Evolutionary conservation across 2,888 invertebrate genomes (phyloP).

Genomic region (Agrotis exclamationis): DNA sequence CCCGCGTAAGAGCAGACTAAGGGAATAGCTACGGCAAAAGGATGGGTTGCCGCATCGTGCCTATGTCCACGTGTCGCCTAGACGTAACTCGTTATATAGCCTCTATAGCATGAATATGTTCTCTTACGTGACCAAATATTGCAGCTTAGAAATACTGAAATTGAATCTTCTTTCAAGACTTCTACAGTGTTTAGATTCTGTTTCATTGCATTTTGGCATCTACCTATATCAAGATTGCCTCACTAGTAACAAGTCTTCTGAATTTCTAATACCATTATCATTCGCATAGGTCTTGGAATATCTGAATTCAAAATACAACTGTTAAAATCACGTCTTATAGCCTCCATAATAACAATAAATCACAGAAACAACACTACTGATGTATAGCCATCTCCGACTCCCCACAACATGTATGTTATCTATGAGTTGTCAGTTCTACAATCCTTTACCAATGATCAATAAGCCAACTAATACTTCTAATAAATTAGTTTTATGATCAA

Average conservation of each 20-base stretch:
- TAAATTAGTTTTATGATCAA: too few relatives aligned
- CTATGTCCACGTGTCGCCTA: conserved; percentile 10
- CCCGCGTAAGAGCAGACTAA: conserved; percentile 44
- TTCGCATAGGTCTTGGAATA: not conserved
- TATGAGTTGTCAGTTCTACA: too few relatives aligned
- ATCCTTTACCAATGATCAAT: too few relatives aligned
- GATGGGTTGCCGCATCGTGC: conserved; percentile 31
- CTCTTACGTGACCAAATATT: not conserved
- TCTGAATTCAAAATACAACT: not conserved
- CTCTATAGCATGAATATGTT: conserved; percentile 22
- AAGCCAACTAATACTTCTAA: too few relatives aligned
- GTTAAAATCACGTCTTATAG: not conserved
- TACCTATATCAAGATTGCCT: too few relatives aligned
- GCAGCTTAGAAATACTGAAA: not conserved
- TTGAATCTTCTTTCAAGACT: not conserved
- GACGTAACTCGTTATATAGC: not conserved
- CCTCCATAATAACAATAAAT: not conserved
- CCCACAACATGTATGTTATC: too few relatives aligned
- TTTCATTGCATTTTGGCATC: not conserved
- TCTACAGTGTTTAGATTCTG: not conserved
- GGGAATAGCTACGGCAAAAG: conserved; percentile 39
- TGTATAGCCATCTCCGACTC: too few relatives aligned
- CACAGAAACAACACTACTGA: not conserved
- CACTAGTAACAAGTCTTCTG: not conserved
- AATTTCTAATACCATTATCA: not conserved